These are phyloP conservation scores for Elmis aenea DNA, from an alignment of 2,888 invertebrate genomes.

Conservation along the genomic window DNA sequence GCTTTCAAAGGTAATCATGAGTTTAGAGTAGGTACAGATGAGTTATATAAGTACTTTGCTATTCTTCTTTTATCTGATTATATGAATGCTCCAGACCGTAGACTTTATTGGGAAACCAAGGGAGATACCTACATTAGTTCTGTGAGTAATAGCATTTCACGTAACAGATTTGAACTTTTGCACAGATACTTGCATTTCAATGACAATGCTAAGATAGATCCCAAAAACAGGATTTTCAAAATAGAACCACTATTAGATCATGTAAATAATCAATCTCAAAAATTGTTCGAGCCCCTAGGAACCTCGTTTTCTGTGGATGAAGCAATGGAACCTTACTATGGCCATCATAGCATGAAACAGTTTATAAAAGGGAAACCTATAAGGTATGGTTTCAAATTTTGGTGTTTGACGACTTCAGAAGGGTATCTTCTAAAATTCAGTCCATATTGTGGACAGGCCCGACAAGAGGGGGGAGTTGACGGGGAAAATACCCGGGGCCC, in stretches of 20 bases:
- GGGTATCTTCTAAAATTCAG: constrained; percentile 18
- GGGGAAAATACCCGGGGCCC: too few species aligned
- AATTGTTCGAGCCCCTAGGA: constrained; percentile 13
- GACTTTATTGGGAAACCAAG: constrained; percentile 17
- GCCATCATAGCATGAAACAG: constrained; percentile 28
- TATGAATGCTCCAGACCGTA: constrained; percentile 5
- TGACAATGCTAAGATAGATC: constrained; percentile 21
- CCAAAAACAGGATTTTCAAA: constrained; percentile 20
- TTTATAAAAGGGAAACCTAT: too few species aligned
- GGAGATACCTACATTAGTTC: constrained; percentile 8
- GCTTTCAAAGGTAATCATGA: too few species aligned
- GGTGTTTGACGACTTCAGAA: constrained; percentile 12
- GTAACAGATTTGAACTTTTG: constrained; percentile 21
- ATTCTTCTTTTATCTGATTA: constrained; percentile 16
- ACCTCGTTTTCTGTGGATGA: constrained; percentile 23
- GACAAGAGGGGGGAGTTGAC: too few species aligned
- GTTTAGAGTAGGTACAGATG: constrained; percentile 13
- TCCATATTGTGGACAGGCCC: too few species aligned
- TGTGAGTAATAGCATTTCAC: constrained; percentile 17
- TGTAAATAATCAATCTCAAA: constrained; percentile 13
- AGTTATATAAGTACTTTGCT: constrained; percentile 19
- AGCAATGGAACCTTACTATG: constrained; percentile 27
- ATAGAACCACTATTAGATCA: constrained; percentile 19
- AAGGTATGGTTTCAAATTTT: constrained; percentile 21
- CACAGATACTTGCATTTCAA: constrained; percentile 20